Evolutionary conservation across 2,113 vertebrate species (phyloP).

Genomic region (Chionodraco myersi): DNA sequence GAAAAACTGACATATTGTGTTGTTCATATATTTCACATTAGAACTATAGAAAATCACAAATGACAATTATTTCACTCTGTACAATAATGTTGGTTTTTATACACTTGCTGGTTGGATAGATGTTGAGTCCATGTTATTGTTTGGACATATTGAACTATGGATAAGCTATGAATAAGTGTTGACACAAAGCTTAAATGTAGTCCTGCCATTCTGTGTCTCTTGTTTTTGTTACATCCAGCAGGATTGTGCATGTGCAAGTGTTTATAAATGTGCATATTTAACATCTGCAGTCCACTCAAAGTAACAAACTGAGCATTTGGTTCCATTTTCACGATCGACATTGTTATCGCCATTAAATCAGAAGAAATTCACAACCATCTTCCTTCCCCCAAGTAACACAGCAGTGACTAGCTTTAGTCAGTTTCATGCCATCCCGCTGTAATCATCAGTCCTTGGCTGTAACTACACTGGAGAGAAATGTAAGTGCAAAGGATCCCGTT

Average conservation of each 20-base stretch:
- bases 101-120: not conserved
- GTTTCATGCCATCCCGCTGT: conserved; percentile 49
- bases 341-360: conserved; percentile 42
- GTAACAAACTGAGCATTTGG: conserved; percentile 8
- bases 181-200: not conserved
- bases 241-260: conserved; percentile 24
- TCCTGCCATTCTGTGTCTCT: conserved; percentile 5
- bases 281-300: conserved; percentile 31
- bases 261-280: conserved; percentile 61
- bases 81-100: too few relatives aligned
- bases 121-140: not conserved
- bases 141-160: not conserved
- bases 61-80: not conserved
- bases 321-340: conserved; percentile 23
- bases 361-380: conserved; percentile 2
- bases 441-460: conserved; percentile 64
- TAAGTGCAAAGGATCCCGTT: conserved; percentile 72
- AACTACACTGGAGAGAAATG: conserved; percentile 71
- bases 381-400: conserved; percentile 22
- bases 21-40: not conserved
- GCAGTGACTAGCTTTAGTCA: conserved; percentile 39
- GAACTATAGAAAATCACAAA: not conserved
- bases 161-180: not conserved
- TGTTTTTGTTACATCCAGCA: not conserved
- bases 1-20: too few relatives aligned